Evolutionary conservation across 2,113 vertebrate species (phyloP), one percentile per base, ranked within the genome.

Genomic region (Rousettus leschenaultii): DNA sequence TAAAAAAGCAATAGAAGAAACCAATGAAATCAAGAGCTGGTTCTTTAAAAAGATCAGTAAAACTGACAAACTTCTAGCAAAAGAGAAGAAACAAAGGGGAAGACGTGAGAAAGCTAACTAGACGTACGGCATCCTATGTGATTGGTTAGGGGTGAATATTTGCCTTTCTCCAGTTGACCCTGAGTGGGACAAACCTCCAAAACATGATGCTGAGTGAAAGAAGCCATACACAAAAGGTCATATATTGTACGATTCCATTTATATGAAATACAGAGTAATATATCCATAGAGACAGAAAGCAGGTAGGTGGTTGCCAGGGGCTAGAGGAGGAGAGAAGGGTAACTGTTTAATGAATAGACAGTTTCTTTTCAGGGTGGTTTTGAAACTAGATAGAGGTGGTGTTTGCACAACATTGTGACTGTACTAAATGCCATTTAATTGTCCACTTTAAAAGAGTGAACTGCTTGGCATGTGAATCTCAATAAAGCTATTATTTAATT

Each of bases 1-100:
- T 13, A 85, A 7, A 65, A 82, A 89, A 75, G 24, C 30, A 45
- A 38, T n/a, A 68, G 28, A 71, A 18, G 89, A 89, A 82, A 82
- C n/a, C 57, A 71, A 18, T 80, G 6, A 85, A 95, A 61, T 13
- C 63, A 80, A 83, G 7, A 79, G 5, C 3, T 38, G 0, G 10
- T 55, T 77, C 30, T 45, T 21, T 45, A 35, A 82, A n/a, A 96
- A n/a, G 11, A 30, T 48, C 24, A 21, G 8, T 55, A 77, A 75
- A 70, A 77, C 3, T 53, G 51, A 61, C 45, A 70, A 77, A 61
- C 6, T 82, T 80, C 22, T 86, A 35, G 7, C 59, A 66, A 89
- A 77, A 85, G 24, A 48, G 14, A 45, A 1, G 5, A 38, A 82
- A 55, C 22, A 70, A 77, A 35, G 33, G 26, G 33, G 9, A 38